Evolutionary conservation across 2,888 invertebrate genomes (phyloP).

Genomic region (Parnassius glacialis): DNA sequence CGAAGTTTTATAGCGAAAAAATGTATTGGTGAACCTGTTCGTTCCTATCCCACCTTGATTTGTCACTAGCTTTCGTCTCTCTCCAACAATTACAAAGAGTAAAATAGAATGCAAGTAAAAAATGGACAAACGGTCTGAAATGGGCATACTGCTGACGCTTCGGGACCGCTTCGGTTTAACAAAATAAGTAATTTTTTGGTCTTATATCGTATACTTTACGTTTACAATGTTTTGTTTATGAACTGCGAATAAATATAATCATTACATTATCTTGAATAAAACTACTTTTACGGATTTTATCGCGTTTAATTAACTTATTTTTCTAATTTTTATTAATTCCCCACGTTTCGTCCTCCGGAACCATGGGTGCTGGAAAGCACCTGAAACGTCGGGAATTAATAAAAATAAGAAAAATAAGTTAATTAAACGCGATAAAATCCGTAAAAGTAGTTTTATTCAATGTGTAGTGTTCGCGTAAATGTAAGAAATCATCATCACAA

Average conservation of each 20-base stretch:
- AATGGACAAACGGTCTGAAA: slow-evolving; percentile 43
- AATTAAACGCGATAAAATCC: too few relatives aligned
- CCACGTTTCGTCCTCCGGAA: too few relatives aligned
- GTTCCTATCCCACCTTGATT: slow-evolving; percentile 23
- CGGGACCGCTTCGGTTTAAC: slow-evolving; percentile 1
- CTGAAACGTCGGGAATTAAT: too few relatives aligned
- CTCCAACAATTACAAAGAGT: slow-evolving; percentile 55
- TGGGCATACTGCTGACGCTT: slow-evolving; percentile 32
- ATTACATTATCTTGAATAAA: too few relatives aligned
- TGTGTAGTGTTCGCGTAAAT: too few relatives aligned
- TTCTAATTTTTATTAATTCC: too few relatives aligned
- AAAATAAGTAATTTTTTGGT: neutral
- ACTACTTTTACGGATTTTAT: too few relatives aligned
- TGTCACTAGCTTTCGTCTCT: slow-evolving; percentile 32
- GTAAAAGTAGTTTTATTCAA: too few relatives aligned
- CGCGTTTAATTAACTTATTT: too few relatives aligned
- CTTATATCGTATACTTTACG: neutral
- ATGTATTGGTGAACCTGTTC: slow-evolving; percentile 31
- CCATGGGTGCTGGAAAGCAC: too few relatives aligned
- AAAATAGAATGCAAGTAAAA: slow-evolving; percentile 60
- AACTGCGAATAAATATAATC: neutral
- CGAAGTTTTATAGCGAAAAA: slow-evolving; percentile 44
- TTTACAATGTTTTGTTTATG: neutral
- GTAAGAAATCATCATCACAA: too few relatives aligned
- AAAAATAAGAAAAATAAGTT: too few relatives aligned